phyloP scores from a whole-genome alignment of 2,797 vertebrate genomes.

The Macroramphosus scolopax region DNA sequence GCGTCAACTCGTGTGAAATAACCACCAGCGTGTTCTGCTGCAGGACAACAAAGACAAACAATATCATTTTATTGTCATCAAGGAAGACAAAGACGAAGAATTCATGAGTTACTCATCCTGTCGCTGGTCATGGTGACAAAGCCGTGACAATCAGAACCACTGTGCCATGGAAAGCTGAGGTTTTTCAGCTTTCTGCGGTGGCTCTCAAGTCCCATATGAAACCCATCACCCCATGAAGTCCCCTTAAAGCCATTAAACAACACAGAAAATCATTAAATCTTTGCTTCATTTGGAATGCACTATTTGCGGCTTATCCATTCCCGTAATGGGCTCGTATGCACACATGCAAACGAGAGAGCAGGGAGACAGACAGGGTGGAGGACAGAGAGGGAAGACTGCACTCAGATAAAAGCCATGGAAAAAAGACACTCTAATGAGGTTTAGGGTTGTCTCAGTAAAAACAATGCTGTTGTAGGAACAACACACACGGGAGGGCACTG shows the following conservation, averaged over 20 bases:
- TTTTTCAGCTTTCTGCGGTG: slow-evolving; percentile 55
- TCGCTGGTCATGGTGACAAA: slow-evolving; percentile 41
- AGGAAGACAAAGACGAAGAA: too few relatives aligned
- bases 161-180: slow-evolving; percentile 58
- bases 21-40: slow-evolving; percentile 10
- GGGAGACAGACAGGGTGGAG: slow-evolving; percentile 38
- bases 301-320: slow-evolving; percentile 64
- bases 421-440: too few relatives aligned
- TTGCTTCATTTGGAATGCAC: slow-evolving; percentile 53
- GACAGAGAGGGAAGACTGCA: slow-evolving; percentile 5
- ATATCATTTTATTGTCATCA: slow-evolving; percentile 21
- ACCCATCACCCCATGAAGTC: slow-evolving; percentile 59
- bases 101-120: slow-evolving; percentile 26
- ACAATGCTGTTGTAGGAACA: too few relatives aligned
- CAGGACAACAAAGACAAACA: slow-evolving; percentile 24
- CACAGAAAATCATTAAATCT: slow-evolving; percentile 69
- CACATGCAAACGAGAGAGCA: slow-evolving; percentile 51
- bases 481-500: too few relatives aligned
- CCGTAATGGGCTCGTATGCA: slow-evolving; percentile 43
- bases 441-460: too few relatives aligned
- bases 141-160: slow-evolving; percentile 48
- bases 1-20: neutral
- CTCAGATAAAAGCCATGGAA: slow-evolving; percentile 41
- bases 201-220: slow-evolving; percentile 69
- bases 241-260: slow-evolving; percentile 62